A percentile compares a stretch with the other conserved stretches of the same genome.
These are phyloP conservation scores for Caprella mutica DNA, from an alignment of 2,888 invertebrate species.

Conservation along the genomic window DNA sequence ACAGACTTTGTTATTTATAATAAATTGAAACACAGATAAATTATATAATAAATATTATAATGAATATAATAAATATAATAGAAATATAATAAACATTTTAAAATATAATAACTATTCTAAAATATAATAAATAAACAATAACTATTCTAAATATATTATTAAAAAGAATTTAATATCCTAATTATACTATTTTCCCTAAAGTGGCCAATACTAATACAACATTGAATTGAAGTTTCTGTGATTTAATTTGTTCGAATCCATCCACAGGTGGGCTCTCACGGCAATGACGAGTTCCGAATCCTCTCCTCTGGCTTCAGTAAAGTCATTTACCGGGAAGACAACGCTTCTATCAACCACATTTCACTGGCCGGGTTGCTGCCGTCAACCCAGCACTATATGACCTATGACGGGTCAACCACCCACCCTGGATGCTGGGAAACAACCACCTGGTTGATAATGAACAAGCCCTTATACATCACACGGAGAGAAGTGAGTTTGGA, in stretches of 20 bases:
- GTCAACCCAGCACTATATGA: constrained; percentile 85
- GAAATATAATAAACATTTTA: too few relatives aligned
- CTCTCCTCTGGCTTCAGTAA: constrained; percentile 78
- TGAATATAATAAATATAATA: too few relatives aligned
- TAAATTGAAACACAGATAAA: too few relatives aligned
- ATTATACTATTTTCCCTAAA: too few relatives aligned
- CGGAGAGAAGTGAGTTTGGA: constrained; percentile 56
- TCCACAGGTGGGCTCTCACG: constrained; percentile 69
- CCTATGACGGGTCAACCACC: constrained; percentile 94
- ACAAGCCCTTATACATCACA: constrained; percentile 94
- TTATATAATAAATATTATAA: too few relatives aligned
- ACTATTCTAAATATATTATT: too few relatives aligned
- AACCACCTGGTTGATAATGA: constrained; percentile 96
- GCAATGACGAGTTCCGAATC: constrained; percentile 71
- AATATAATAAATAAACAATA: too few relatives aligned
- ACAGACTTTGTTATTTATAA: background rate
- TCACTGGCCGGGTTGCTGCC: constrained; percentile 50
- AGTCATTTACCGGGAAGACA: constrained; percentile 66
- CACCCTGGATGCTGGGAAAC: constrained; percentile 98
- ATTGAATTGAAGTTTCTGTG: too few relatives aligned
- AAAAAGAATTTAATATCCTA: too few relatives aligned
- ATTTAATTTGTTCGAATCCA: background rate
- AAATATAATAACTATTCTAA: too few relatives aligned
- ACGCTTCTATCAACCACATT: constrained; percentile 24
- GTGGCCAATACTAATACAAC: too few relatives aligned